A percentile compares a stretch with the other conserved stretches of the same genome.
phyloP scores from a whole-genome alignment of 1,140 invertebrate genomes.

The Cryptotermes secundus region DNA sequence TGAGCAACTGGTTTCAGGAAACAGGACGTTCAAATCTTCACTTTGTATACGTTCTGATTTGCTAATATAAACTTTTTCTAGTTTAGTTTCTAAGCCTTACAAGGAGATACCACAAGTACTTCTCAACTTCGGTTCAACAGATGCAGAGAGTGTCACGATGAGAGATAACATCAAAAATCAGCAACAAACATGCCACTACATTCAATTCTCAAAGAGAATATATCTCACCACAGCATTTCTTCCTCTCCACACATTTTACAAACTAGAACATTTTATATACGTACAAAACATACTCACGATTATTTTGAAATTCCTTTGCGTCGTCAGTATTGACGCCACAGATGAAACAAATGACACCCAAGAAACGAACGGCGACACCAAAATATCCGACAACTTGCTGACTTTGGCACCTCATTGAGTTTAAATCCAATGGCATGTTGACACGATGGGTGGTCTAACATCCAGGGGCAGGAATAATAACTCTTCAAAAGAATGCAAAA shows the following conservation, averaged over 20 bases:
- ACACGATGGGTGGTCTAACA: neutral
- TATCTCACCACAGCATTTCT: neutral
- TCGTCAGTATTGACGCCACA: conserved; percentile 4
- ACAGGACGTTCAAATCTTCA: too few relatives aligned
- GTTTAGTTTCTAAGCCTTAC: too few relatives aligned
- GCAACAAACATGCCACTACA: neutral
- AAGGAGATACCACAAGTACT: too few relatives aligned
- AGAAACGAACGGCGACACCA: neutral
- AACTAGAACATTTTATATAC: neutral
- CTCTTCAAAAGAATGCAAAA: neutral
- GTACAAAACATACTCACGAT: neutral
- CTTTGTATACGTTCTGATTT: too few relatives aligned
- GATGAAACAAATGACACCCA: conserved; percentile 1
- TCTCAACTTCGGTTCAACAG: too few relatives aligned
- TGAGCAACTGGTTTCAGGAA: too few relatives aligned
- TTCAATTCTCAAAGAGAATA: neutral
- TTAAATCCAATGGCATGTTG: neutral
- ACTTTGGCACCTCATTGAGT: neutral
- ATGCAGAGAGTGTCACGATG: neutral
- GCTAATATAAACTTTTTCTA: too few relatives aligned
- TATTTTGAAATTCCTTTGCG: neutral
- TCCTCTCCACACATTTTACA: too few relatives aligned
- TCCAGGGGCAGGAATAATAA: neutral
- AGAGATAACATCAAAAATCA: neutral
- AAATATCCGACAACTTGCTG: neutral